Conservation (phyloP, 2,888 invertebrate genomes). For the Tridacna gigas region DNA sequence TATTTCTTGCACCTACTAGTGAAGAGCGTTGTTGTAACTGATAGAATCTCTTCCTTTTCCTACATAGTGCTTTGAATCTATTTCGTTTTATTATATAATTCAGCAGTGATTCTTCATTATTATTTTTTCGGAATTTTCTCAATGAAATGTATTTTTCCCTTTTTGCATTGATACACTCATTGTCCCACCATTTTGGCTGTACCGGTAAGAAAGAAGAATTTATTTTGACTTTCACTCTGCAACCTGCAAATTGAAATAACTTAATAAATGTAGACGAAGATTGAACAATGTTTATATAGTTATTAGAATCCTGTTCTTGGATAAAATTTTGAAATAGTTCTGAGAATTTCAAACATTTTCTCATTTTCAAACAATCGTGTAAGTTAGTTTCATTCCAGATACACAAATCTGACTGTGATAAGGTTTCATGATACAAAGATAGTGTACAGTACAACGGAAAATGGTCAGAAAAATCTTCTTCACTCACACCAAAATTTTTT, state of each 20-base stretch:
- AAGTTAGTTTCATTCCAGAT: neutral
- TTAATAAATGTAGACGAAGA: neutral
- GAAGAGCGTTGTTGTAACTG: neutral
- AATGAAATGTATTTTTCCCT: neutral
- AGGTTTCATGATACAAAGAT: neutral
- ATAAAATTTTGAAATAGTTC: neutral
- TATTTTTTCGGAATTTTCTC: neutral
- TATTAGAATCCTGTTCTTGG: neutral
- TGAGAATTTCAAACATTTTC: neutral
- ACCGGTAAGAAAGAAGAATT: neutral
- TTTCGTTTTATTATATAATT: neutral
- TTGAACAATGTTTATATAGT: neutral
- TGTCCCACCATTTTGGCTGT: neutral
- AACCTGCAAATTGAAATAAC: neutral
- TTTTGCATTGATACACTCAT: neutral
- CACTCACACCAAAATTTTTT: neutral
- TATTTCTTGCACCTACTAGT: neutral
- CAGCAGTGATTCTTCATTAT: neutral
- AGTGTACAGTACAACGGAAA: neutral
- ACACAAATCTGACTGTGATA: neutral
- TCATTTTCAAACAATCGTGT: neutral
- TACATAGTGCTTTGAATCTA: constrained; percentile 9
- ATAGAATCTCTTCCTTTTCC: neutral
- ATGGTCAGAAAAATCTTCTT: neutral
- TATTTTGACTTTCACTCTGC: neutral